Evolutionary conservation across 2,113 vertebrate genomes (phyloP), one percentile per base, ranked within the genome.

Genomic region (Ploceus nigricollis): DNA sequence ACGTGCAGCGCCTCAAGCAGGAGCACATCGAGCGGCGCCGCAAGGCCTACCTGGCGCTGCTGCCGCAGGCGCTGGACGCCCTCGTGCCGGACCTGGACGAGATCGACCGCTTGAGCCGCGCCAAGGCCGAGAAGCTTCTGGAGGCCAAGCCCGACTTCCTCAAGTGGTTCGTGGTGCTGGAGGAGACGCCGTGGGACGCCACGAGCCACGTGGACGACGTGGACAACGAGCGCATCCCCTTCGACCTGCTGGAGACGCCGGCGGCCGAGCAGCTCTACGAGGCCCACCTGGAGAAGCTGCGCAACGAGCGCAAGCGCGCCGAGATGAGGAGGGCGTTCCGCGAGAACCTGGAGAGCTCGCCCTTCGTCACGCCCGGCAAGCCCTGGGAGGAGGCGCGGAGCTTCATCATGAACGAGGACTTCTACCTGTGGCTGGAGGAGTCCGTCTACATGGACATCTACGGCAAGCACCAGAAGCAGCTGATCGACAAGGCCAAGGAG

Each of bases 331-430:
- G 98, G 87, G 98, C 99, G 1, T 99, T 99, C 94, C 99, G 99
- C 54, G 99, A 99, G 54, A 99, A 98, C 94, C 96, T 99, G 94
- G 98, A 98, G 87, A 97, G 97, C 0, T 99, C 99, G 3, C 99
- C 98, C 11, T 99, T 99, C 95, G 98, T 99, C 86, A 99, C 99
- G 6, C 99, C 99, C 0, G 99, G 99, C 3, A 99, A 99, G 60
- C 99, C 99, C 4, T 99, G 99, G 99, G 99, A 99, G 76, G 99
- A 99, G 61, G 99, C 99, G 1, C 98, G 99, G 2, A 99, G 99
- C 94, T 99, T 99, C 97, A 99, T 99, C 51, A 99, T 99, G 99
- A 99, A 98, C 33, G 99, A 99, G 80, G 99, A 99, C 20, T 99
- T 99, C 77, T 99, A 99, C 95, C 97, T 98, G 87, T 99, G 99